Base-by-base conservation (phyloP, 2,888 invertebrate species). In the Nowickia ferox region DNA sequence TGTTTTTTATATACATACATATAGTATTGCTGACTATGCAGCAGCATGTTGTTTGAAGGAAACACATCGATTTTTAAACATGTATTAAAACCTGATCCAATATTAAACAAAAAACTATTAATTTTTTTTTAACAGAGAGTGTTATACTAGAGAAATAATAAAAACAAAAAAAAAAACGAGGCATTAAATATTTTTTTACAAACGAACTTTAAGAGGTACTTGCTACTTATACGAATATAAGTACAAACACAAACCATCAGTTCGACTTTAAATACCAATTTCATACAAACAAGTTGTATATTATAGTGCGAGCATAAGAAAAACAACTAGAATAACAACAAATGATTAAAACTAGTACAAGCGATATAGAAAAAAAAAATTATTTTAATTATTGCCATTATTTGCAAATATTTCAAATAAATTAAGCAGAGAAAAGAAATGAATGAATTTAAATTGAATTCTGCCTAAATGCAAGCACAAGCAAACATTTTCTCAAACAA, bases 151-250 rank as follows among this genome's bases (percentile, higher is more conserved):
- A 68, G 71, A 19, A 59, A 72, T 66, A 77, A 65, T 51, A 77
- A 72, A 51, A 76, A 48, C n/a, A n/a, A 63, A 61, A 72, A 77
- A 59, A 75, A 11, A 84, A 85, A 69, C 81, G 81, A 82, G 74
- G 81, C 81, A 82, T 81, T 82, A 75, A 85, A 85, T 78, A 65
- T 65, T 74, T 78, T n/a, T 78, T 69, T 61, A 77, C 77, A 85
- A 85, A 82, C 74, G 55, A 82, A 71, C 68, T 78, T 82, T 63
- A 81, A 77, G 74, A 82, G 74, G 85, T 71, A 74, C 65, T 66
- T 68, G 69, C 17, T 48, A 55, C 46, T 74, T 75, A 63, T 59
- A 53, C 72, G 48, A 48, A 72, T 65, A 57, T 65, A 57, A 30
- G 30, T 30, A 30, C 55, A 55, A 19, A 17, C 40, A 51, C n/a